Base-by-base conservation (phyloP, 2,888 invertebrate species). In the Catocala fraxini region DNA sequence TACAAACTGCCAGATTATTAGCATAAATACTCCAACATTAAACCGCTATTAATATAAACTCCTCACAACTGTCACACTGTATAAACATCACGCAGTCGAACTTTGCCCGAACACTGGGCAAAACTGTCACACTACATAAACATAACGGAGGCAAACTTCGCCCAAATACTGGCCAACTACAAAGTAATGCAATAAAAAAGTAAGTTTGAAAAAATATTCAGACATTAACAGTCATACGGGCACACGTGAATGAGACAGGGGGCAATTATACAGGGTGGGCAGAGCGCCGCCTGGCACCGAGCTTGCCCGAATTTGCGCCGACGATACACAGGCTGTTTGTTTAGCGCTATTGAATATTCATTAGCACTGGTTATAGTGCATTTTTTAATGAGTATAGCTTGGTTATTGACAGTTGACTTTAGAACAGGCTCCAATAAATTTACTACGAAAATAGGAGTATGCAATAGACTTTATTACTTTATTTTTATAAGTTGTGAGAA, bases 281-380 rank as follows among this genome's bases (percentile, higher is more conserved):
- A 83, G 81, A 85, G 88, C 82, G 84, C 90, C 79, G 90, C 87
- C 92, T 92, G 93, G 93, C 82, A 93, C 93, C 84, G 84, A 77
- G 70, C 78, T 75, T 78, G 80, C 87, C 92, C 92, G 90, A 93
- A 92, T 91, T 93, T 89, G 83, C 89, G 85, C 87, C 85, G 75
- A 79, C 80, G 82, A 65, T 59, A 45, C 39, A 89, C 86, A 86
- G 87, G 77, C 0, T 86, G 89, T 64, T 82, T 51, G 64, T 66
- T 80, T 77, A 74, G 74, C 59, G 60, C 58, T 69, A 59, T 71
- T 73, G 68, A 73, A 73, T 62, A 55, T 49, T 57, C 56, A 62
- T 56, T 56, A 52, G 12, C 5, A 0, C 6, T 6, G 2, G 4
- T 33, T 33, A 11, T 51, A 9, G 0, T 47, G n/a, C 25, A 43